Percentiles rank a stretch among this genome's conserved stretches.
Conservation (phyloP, 2,113 vertebrate genomes). For the Platichthys stellatus region DNA sequence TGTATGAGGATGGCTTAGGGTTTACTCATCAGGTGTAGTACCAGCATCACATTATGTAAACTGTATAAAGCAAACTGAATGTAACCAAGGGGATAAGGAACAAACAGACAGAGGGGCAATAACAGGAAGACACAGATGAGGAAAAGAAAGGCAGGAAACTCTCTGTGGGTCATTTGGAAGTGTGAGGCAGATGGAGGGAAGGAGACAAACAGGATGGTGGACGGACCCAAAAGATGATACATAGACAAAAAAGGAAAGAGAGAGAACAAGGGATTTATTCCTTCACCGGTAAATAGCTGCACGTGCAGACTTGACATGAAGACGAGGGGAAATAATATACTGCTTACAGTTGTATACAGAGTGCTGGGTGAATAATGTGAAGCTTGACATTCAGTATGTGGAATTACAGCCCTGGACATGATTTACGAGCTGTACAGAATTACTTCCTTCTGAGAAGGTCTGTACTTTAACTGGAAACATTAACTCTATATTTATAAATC, state of each 20-base stretch:
- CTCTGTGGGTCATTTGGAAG: constrained; percentile 53
- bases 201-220: constrained; percentile 74
- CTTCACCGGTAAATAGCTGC: constrained; percentile 30
- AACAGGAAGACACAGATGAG: constrained; percentile 77
- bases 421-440: too few species aligned
- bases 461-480: neutral
- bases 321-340: neutral
- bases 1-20: neutral
- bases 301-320: constrained; percentile 21
- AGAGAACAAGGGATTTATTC: constrained; percentile 15
- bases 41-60: neutral
- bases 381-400: too few species aligned
- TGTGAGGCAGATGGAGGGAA: constrained; percentile 65
- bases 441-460: too few species aligned
- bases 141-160: constrained; percentile 81
- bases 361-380: neutral
- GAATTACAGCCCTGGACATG: too few species aligned
- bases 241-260: constrained; percentile 54
- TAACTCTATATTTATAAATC: neutral
- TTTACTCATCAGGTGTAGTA: neutral
- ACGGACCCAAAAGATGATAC: constrained; percentile 41
- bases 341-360: neutral
- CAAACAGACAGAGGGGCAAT: constrained; percentile 53
- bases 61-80: constrained; percentile 16
- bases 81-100: constrained; percentile 35